phyloP scores from a whole-genome alignment of 2,797 vertebrate genomes.

The Morus bassanus region DNA sequence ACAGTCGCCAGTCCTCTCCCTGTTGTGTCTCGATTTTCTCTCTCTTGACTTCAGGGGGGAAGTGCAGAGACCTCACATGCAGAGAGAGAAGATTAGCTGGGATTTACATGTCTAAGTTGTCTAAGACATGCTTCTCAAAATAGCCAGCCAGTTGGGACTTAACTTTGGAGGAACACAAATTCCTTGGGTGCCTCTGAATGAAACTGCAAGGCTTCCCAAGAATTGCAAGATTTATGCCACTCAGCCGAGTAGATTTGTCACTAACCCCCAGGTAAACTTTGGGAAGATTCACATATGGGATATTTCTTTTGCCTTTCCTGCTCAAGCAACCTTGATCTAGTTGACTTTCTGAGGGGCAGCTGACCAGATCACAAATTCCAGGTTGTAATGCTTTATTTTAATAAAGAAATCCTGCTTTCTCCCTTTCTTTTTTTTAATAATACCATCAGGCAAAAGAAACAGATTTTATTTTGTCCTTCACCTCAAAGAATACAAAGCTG shows the following conservation, averaged over 20 bases:
- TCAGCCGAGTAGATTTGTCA: background rate
- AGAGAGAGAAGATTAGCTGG: constrained; percentile 6
- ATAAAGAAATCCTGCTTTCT: background rate
- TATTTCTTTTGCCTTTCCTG: background rate
- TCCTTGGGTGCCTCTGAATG: background rate
- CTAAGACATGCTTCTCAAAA: constrained; percentile 28
- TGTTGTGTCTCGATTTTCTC: background rate
- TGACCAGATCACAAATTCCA: background rate
- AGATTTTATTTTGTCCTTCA: background rate
- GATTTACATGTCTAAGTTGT: background rate
- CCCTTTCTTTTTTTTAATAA: background rate
- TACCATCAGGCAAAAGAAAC: background rate
- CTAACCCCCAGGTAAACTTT: background rate
- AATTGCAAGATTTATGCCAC: background rate
- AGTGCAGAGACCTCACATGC: background rate
- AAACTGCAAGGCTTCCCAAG: background rate
- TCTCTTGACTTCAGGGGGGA: background rate
- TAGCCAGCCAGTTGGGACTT: background rate
- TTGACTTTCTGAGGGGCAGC: background rate
- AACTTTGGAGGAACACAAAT: background rate
- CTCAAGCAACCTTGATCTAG: background rate
- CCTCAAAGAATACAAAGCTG: background rate
- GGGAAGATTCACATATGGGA: background rate
- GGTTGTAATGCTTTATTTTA: background rate
- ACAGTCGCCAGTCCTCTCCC: background rate